Evolutionary conservation across 1,140 invertebrate genomes (phyloP), one percentile per base, ranked within the genome.

Genomic region (Heliconius eleuchia): DNA sequence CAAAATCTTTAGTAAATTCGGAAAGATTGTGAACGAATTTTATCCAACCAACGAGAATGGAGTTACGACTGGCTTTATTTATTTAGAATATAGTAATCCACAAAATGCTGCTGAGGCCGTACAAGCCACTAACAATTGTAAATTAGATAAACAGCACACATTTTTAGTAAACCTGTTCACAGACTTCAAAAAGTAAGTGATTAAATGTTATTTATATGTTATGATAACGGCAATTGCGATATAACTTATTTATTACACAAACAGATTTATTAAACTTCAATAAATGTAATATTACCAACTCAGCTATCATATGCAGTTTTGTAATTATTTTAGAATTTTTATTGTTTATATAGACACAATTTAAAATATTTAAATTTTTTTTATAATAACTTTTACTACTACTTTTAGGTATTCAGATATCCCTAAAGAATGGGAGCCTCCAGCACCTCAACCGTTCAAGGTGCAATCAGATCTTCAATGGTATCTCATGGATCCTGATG

Each of bases 111-210:
- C 97, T 74, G 97, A 98, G 90, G 99, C 99, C 13, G 97, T 99
- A 0, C 97, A 97, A 88, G 95, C 96, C 42, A 96, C 97, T 30
- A 98, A 99, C 94, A 98, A 99, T 86, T 98, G 99, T 94, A 99
- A 99, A 91, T 96, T 99, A 84, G 99, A 99, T 94, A 99, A 99
- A 89, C 96, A 97, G 73, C 99, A 99, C 87, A 99, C 98, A 16
- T 99, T 99, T 93, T 96, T 97, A 88, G 98, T 99, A 1, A 99
- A 99, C 94, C 95, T 99, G 11, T 99, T 99, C 88, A 98, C 98
- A 4, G 99, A 99, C 92, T 99, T 99, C 95, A 97, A 98, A 80
- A 99, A 98, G 96, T 97, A 95, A 95, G 96, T 95, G 85, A 11
- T 23, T 23, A 60, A 23, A 8, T n/a, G 2, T 23, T 57, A 60